These are phyloP conservation scores for Beris morrisii DNA, from an alignment of 2,888 invertebrate species.

Conservation along the genomic window DNA sequence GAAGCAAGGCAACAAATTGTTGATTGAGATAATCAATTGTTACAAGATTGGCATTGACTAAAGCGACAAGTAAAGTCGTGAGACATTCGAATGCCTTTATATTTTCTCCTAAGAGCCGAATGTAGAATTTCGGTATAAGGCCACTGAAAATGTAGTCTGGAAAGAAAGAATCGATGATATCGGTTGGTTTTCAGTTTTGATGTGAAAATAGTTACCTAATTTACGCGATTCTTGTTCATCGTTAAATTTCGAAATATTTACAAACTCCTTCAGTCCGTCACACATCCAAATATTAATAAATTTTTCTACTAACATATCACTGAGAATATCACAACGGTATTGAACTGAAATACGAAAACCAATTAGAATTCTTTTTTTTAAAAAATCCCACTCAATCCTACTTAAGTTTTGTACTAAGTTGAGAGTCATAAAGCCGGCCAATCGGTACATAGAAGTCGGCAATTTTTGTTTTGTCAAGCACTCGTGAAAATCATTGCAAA, in stretches of 20 bases:
- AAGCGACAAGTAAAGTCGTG: conserved; percentile 55
- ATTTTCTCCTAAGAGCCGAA: conserved; percentile 34
- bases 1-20: conserved; percentile 68
- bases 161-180: background rate
- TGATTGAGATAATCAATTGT: conserved; percentile 65
- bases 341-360: conserved; percentile 31
- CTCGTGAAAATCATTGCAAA: conserved; percentile 43
- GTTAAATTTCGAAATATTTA: conserved; percentile 29
- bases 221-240: conserved; percentile 12
- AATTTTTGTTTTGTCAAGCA: conserved; percentile 41
- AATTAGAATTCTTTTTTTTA: background rate
- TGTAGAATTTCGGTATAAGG: conserved; percentile 27
- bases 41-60: conserved; percentile 62
- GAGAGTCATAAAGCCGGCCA: conserved; percentile 46
- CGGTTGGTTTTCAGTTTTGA: background rate
- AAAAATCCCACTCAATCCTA: conserved; percentile 19
- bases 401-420: conserved; percentile 51
- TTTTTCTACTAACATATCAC: conserved; percentile 42
- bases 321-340: conserved; percentile 44
- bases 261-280: conserved; percentile 41
- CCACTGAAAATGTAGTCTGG: conserved; percentile 28
- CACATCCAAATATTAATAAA: conserved; percentile 42
- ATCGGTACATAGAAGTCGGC: conserved; percentile 48
- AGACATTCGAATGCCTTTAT: conserved; percentile 55
- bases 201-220: conserved; percentile 7